These are phyloP conservation scores for Scaptodrosophila lebanonensis DNA, from an alignment of 1,140 invertebrate genomes.

Conservation along the genomic window DNA sequence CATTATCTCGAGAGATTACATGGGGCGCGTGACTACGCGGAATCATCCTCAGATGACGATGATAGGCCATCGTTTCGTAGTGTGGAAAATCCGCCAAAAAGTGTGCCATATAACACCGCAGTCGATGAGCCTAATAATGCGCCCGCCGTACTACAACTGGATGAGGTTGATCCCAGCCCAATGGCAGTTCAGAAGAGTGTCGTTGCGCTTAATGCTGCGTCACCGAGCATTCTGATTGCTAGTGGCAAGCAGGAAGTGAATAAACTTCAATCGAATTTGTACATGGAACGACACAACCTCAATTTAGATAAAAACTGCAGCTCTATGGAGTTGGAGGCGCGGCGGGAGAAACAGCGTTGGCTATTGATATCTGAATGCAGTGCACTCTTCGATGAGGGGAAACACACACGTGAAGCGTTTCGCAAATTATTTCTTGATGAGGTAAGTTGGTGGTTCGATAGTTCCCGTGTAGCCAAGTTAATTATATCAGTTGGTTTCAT, in stretches of 20 bases:
- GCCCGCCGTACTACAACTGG: no score
- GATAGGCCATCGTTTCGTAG: no score
- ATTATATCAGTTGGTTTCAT: slow-evolving; percentile 6
- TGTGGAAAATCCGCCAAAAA: no score
- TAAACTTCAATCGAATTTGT: slow-evolving; percentile 59
- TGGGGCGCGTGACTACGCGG: slow-evolving; percentile 49
- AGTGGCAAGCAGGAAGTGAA: slow-evolving; percentile 55
- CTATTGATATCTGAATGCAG: slow-evolving; percentile 76
- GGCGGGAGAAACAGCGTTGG: slow-evolving; percentile 75
- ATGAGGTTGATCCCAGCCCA: no score
- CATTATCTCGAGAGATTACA: slow-evolving; percentile 71
- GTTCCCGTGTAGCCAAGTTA: slow-evolving; percentile 1
- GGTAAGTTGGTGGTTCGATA: slow-evolving; percentile 42
- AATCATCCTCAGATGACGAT: no score
- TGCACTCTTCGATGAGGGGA: slow-evolving; percentile 71
- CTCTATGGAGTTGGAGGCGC: slow-evolving; percentile 76
- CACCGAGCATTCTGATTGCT: slow-evolving; percentile 60
- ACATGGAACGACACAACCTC: slow-evolving; percentile 75
- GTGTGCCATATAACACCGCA: background rate
- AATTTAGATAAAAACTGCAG: slow-evolving; percentile 77
- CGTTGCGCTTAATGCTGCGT: slow-evolving; percentile 22
- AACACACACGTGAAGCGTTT: slow-evolving; percentile 74
- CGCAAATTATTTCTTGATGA: slow-evolving; percentile 70
- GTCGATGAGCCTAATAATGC: background rate
- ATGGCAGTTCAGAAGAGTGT: slow-evolving; percentile 8